A percentile compares a stretch with the other conserved stretches of the same genome.
These are phyloP conservation scores for Circaetus cinerascens DNA, from an alignment of 2,113 vertebrate species.

Conservation along the genomic window DNA sequence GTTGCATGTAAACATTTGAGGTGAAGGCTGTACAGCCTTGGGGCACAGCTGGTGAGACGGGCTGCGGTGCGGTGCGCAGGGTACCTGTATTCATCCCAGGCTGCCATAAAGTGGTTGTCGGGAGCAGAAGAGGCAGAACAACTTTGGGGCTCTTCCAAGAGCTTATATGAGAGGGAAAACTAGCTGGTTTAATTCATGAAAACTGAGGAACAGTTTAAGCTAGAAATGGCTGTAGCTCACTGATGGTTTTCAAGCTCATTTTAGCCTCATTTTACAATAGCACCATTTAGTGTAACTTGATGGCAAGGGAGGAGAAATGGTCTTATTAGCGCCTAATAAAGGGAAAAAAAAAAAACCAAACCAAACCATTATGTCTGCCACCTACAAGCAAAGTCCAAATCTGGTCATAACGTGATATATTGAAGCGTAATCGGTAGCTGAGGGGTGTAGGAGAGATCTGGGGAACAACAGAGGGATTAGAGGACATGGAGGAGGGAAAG, in stretches of 20 bases:
- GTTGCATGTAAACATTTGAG: not conserved
- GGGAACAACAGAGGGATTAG: not conserved
- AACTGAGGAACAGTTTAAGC: not conserved
- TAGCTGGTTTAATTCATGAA: not conserved
- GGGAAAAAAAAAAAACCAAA: rapidly evolving
- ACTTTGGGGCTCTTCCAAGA: not conserved
- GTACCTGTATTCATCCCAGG: not conserved
- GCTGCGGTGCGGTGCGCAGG: rapidly evolving
- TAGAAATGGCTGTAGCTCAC: not conserved
- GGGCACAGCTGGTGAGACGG: not conserved
- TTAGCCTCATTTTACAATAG: not conserved
- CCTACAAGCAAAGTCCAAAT: not conserved
- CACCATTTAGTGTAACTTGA: not conserved
- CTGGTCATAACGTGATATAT: not conserved
- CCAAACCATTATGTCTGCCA: not conserved
- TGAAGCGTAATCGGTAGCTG: not conserved
- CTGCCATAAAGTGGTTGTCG: not conserved
- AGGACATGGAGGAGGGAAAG: not conserved
- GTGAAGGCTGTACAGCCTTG: not conserved
- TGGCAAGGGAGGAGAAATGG: not conserved
- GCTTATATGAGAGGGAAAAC: not conserved
- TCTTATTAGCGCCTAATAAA: not conserved
- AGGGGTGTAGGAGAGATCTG: not conserved
- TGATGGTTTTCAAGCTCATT: not conserved
- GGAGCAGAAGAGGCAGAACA: not conserved